A percentile compares a stretch with the other conserved stretches of the same genome.
Conservation (phyloP, 30 jellyfish, hydroid and myxozoan species). For the Hydra vulgaris region DNA sequence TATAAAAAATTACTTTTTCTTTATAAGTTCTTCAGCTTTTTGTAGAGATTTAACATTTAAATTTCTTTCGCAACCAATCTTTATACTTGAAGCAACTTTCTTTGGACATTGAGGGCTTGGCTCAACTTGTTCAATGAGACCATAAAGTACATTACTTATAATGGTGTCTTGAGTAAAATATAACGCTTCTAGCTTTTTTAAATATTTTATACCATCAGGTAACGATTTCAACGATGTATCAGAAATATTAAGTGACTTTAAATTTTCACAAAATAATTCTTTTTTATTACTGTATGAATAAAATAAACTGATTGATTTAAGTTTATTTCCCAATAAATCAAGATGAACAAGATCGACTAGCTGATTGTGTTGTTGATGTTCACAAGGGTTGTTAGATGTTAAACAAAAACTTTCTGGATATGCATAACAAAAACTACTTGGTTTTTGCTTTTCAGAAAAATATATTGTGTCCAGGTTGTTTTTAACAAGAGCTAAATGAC, state of each 20-base stretch:
- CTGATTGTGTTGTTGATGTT: constrained; percentile 55
- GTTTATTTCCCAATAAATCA: constrained; percentile 29
- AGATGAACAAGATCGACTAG: constrained; percentile 36
- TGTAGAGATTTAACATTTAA: background rate
- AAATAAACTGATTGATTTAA: constrained; percentile 17
- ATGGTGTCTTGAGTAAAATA: constrained; percentile 25
- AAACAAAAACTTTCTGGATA: background rate
- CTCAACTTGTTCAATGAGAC: too few relatives aligned
- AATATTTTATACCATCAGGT: constrained; percentile 56
- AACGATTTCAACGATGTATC: constrained; percentile 32
- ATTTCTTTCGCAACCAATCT: background rate
- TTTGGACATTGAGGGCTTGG: background rate
- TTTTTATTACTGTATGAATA: background rate
- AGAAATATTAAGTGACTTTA: constrained; percentile 41
- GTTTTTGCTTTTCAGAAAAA: constrained; percentile 1
- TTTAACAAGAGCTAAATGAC: constrained; percentile 3
- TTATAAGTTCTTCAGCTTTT: background rate
- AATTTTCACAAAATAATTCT: constrained; percentile 34
- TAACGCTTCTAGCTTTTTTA: constrained; percentile 35
- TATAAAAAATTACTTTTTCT: too few relatives aligned
- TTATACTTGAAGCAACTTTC: background rate
- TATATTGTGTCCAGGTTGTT: constrained; percentile 9
- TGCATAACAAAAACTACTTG: constrained; percentile 10
- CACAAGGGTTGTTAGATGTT: constrained; percentile 16
- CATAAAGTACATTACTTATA: too few relatives aligned